These are phyloP conservation scores for Hemibagrus wyckioides DNA, from an alignment of 2,113 vertebrate genomes.

Conservation along the genomic window DNA sequence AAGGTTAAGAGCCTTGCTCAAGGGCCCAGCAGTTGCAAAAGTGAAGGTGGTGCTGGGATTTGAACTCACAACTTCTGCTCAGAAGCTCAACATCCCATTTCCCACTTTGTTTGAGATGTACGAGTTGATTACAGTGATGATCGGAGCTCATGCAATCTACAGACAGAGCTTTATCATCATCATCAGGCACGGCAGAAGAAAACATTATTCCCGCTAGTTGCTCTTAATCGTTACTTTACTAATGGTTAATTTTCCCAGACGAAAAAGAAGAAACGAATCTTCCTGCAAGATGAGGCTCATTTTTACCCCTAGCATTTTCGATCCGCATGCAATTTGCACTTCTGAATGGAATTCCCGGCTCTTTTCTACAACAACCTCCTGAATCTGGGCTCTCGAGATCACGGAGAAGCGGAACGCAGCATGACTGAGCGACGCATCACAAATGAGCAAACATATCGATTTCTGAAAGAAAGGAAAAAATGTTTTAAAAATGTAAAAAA, in stretches of 20 bases:
- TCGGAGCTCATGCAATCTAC: neutral
- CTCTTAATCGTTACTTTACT: neutral
- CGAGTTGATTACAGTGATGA: too few species aligned
- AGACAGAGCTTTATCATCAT: neutral
- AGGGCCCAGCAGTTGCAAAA: too few species aligned
- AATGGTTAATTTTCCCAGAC: neutral
- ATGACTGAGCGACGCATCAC: too few species aligned
- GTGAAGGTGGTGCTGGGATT: too few species aligned
- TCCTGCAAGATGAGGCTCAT: neutral
- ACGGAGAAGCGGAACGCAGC: neutral
- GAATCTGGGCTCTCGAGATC: neutral
- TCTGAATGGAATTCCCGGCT: neutral
- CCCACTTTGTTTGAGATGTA: too few species aligned
- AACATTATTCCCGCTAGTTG: neutral
- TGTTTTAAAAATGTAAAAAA: too few species aligned
- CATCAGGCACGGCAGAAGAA: neutral
- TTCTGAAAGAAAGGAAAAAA: too few species aligned
- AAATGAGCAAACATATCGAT: neutral
- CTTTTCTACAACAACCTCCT: neutral
- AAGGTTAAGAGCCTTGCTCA: too few species aligned
- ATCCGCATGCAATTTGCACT: neutral
- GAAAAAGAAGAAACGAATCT: neutral
- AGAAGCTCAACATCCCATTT: too few species aligned
- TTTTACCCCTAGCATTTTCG: neutral
- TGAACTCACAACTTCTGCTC: too few species aligned